Base-by-base conservation (phyloP, 2,888 invertebrate species). In the Argyra leucocephala region DNA sequence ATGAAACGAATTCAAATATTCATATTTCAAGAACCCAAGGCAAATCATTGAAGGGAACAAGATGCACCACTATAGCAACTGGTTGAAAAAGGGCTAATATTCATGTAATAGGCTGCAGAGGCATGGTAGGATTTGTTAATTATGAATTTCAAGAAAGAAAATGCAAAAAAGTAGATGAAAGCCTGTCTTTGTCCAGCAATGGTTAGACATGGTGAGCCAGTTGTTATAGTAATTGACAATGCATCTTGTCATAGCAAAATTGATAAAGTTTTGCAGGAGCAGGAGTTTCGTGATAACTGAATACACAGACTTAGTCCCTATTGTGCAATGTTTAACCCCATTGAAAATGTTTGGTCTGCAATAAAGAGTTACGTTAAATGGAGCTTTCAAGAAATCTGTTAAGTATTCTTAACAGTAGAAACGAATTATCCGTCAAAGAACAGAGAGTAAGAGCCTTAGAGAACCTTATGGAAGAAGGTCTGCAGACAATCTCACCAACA, bases 1-100 rank as follows among this genome's bases (percentile, higher is more conserved):
- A 26, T 26, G 26, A 26, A 26, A 26, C 26, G 26, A 26, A 61
- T 61, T 61, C n/a, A 61, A 61, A 61, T 10, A 61, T 26, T 31
- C 31, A 61, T 61, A 61, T 61, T 61, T 61, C 5, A 26, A 26
- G 26, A 26, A 26, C 9, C 4, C 61, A 61, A 31, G 24, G 61
- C 24, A 61, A n/a, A 21, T n/a, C n/a, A n/a, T n/a, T n/a, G n/a
- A n/a, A n/a, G n/a, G n/a, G n/a, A n/a, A n/a, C n/a, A n/a, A n/a
- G n/a, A n/a, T n/a, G n/a, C n/a, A n/a, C n/a, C n/a, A n/a, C n/a
- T n/a, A n/a, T n/a, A n/a, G n/a, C n/a, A n/a, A n/a, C n/a, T n/a
- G n/a, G n/a, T n/a, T n/a, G n/a, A n/a, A n/a, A n/a, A n/a, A n/a
- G n/a, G n/a, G n/a, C n/a, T n/a, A n/a, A n/a, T n/a, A n/a, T n/a